Evolutionary conservation across 1,140 invertebrate genomes (phyloP), one percentile per base, ranked within the genome.

Genomic region (Drosophila gunungcola): DNA sequence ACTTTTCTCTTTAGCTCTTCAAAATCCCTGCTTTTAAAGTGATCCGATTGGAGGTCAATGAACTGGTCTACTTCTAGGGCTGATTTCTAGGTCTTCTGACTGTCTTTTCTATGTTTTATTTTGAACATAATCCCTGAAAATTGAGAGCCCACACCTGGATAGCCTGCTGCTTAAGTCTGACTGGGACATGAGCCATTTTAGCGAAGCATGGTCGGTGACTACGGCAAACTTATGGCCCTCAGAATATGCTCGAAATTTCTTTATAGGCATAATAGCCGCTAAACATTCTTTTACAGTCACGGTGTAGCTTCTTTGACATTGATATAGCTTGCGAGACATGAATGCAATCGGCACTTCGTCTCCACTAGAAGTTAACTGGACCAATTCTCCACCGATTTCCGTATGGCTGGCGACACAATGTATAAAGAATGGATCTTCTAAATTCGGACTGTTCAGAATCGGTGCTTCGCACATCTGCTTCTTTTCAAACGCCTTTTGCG

Each of bases 371-470:
- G 2, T 25, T 27, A 46, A 6, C 21, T 46, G 21, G 4, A 42
- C 21, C 16, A 27, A 25, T 4, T 27, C 16, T 9, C 9, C 21
- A 25, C 43, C 9, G 4, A 46, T 27, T 43, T 16, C 16, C 6
- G 13, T 43, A 10, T 46, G 43, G 5, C 43, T 46, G 43, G 21
- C 43, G 43, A 27, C 16, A 46, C 43, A 46, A 46, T 46, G 43
- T 46, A 46, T 42, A 3, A 42, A 42, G 4, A 42, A 36, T 2
- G 34, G 34, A 9, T 36, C 34, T 7, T 42, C 39, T n/a, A 42
- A 42, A 42, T 42, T 42, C 4, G n/a, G n/a, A 4, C 39, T 42
- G 3, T 42, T n/a, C n/a, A 41, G 3, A 5, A 41, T n/a, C 6
- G 39, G 12, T 13, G 39, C 39, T 5, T 41, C 39, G n/a, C n/a